These are phyloP conservation scores for Drosophila parvula DNA, from an alignment of 1,140 invertebrate genomes.

Conservation along the genomic window DNA sequence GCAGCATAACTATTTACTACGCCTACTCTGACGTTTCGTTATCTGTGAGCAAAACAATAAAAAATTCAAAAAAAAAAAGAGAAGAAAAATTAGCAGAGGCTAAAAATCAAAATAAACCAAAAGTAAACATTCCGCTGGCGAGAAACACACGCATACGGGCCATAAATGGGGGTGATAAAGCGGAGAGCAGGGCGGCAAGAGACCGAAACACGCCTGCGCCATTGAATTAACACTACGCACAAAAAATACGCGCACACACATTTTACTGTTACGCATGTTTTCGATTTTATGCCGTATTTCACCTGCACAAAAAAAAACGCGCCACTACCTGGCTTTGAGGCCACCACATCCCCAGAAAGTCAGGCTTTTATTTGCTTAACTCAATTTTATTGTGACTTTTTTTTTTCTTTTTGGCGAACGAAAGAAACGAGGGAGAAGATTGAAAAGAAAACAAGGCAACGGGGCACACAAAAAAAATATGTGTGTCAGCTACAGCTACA, in stretches of 20 bases:
- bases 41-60: constrained; percentile 20
- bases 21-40: constrained; percentile 53
- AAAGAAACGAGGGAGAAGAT: constrained; percentile 1
- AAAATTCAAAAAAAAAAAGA: not conserved
- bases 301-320: constrained; percentile 50
- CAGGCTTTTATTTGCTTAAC: constrained; percentile 74
- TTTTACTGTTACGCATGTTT: constrained; percentile 79
- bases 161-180: constrained; percentile 63
- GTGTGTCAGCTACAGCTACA: constrained; percentile 67
- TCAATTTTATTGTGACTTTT: constrained; percentile 61
- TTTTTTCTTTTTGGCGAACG: constrained; percentile 44
- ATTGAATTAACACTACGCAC: constrained; percentile 46
- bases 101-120: constrained; percentile 63
- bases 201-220: constrained; percentile 52
- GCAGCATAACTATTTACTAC: constrained; percentile 60
- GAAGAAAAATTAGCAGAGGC: constrained; percentile 29
- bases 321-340: constrained; percentile 46
- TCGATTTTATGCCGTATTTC: constrained; percentile 43
- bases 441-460: constrained; percentile 19
- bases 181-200: constrained; percentile 13
- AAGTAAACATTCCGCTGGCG: constrained; percentile 58
- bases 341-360: constrained; percentile 33
- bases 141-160: constrained; percentile 20
- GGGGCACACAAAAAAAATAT: constrained; percentile 39
- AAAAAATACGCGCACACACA: constrained; percentile 60